Evolutionary conservation across 2,888 invertebrate species (phyloP).

Genomic region (Hemistola chrysoprasaria): DNA sequence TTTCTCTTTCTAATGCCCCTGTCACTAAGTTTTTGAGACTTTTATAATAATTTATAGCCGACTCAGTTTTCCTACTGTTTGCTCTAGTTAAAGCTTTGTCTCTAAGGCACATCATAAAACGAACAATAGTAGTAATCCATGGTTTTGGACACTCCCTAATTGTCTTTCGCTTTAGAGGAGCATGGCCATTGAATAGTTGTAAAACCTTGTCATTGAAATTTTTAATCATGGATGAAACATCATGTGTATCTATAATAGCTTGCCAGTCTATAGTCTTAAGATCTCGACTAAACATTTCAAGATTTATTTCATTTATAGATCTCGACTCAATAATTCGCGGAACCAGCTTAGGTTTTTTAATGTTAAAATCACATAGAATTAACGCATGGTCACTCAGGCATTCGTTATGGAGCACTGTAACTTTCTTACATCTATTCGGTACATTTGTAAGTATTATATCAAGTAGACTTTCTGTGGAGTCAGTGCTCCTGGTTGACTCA

Average conservation of each 20-base stretch:
- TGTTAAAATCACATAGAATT: neutral
- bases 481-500: slow-evolving; percentile 17
- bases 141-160: neutral
- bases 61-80: neutral
- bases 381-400: slow-evolving; percentile 1
- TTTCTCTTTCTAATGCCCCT: neutral
- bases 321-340: neutral
- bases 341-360: neutral
- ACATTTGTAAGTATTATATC: slow-evolving; percentile 20
- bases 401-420: neutral
- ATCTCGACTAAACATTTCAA: neutral
- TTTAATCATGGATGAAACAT: neutral
- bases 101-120: slow-evolving; percentile 1
- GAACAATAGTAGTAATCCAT: slow-evolving; percentile 2
- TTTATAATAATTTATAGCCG: slow-evolving; percentile 3
- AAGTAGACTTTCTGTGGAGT: slow-evolving; percentile 9
- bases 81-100: neutral
- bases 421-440: slow-evolving; percentile 1
- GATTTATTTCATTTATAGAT: neutral
- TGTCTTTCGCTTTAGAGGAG: neutral
- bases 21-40: slow-evolving; percentile 1
- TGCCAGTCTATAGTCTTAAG: neutral
- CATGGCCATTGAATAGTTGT: neutral
- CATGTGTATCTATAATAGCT: neutral
- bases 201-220: neutral